Conservation (phyloP, 2,113 vertebrate genomes). For the Halcyon senegalensis region DNA sequence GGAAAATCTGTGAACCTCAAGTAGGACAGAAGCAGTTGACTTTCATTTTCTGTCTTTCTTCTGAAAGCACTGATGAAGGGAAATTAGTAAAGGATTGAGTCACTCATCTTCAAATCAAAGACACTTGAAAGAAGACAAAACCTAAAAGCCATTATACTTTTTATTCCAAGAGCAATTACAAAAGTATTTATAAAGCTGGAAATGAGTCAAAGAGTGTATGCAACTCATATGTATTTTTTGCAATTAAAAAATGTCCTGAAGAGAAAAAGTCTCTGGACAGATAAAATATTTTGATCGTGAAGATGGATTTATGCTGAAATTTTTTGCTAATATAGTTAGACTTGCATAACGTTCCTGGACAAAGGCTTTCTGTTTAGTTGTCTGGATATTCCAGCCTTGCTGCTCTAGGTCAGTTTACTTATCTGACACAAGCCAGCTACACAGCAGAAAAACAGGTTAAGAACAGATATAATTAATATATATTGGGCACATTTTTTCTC, state of each 20-base stretch:
- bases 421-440: not conserved
- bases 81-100: not conserved
- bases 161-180: not conserved
- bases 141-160: not conserved
- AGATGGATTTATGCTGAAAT: not conserved
- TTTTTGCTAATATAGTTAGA: not conserved
- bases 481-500: not conserved
- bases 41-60: not conserved
- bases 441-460: not conserved
- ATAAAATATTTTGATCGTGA: not conserved
- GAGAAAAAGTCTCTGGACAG: not conserved
- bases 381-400: not conserved
- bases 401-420: not conserved
- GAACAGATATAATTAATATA: not conserved
- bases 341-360: not conserved
- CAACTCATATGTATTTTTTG: not conserved
- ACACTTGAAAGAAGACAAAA: not conserved
- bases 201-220: not conserved
- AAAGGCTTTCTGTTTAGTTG: not conserved
- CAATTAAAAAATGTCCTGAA: not conserved
- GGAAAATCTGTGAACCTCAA: not conserved
- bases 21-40: not conserved
- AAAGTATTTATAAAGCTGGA: not conserved
- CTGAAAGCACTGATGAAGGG: not conserved
- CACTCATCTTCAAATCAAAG: not conserved